Evolutionary conservation across 1,140 invertebrate genomes (phyloP).

Genomic region (Carcinoscorpius rotundicauda): DNA sequence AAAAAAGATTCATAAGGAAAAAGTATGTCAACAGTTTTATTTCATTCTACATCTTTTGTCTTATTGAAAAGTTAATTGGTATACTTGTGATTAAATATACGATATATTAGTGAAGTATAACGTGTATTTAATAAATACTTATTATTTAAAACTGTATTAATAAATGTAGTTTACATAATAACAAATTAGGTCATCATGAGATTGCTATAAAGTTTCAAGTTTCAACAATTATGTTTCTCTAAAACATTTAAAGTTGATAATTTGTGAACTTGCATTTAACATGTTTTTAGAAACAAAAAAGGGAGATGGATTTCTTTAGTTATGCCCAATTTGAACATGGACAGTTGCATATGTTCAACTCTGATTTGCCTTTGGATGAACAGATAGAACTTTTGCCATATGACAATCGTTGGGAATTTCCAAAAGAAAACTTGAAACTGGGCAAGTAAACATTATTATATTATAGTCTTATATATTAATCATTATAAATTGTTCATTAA

Average conservation of each 20-base stretch:
- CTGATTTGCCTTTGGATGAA: conserved; percentile 23
- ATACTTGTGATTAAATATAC: too few relatives aligned
- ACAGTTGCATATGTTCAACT: conserved; percentile 23
- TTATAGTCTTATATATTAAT: too few relatives aligned
- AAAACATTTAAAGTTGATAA: background rate
- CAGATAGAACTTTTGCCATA: conserved; percentile 53
- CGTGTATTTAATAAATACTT: too few relatives aligned
- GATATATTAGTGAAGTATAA: too few relatives aligned
- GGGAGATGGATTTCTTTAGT: background rate
- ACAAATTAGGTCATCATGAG: background rate
- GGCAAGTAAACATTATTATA: conserved; percentile 3
- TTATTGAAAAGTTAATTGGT: too few relatives aligned
- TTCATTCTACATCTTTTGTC: too few relatives aligned
- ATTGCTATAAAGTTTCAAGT: background rate
- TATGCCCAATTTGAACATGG: background rate
- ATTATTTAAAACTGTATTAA: background rate
- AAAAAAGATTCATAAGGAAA: too few relatives aligned
- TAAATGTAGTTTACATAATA: background rate
- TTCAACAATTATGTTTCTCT: background rate
- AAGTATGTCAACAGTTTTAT: too few relatives aligned
- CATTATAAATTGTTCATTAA: too few relatives aligned
- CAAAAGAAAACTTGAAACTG: conserved; percentile 21
- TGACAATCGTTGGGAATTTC: conserved; percentile 55
- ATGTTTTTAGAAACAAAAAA: background rate
- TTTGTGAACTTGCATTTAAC: background rate